Evolutionary conservation across 2,113 vertebrate genomes (phyloP).

Genomic region (Passerina amoena): DNA sequence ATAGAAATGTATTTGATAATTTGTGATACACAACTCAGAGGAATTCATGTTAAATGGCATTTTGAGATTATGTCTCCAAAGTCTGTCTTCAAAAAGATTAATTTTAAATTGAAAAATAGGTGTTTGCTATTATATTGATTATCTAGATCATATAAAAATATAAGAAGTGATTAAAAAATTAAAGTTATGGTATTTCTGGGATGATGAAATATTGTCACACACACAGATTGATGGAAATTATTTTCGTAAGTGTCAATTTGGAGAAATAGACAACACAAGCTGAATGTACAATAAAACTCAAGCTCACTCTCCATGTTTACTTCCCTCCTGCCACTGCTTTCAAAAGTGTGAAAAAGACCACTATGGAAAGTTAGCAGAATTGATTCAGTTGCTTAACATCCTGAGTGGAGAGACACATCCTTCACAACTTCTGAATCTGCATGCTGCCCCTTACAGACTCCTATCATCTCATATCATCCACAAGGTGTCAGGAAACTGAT

Average conservation of each 20-base stretch:
- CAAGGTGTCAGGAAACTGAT: not conserved
- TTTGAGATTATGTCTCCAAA: not conserved
- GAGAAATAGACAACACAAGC: not conserved
- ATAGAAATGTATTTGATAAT: not conserved
- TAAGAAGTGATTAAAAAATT: not conserved
- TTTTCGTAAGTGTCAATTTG: not conserved
- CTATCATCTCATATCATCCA: not conserved
- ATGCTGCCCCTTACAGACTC: not conserved
- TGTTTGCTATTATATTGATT: not conserved
- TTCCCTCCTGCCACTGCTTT: not conserved
- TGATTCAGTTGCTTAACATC: not conserved
- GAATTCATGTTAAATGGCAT: not conserved
- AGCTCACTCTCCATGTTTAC: rapidly evolving
- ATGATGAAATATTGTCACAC: not conserved
- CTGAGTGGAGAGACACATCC: not conserved
- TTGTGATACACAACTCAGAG: not conserved
- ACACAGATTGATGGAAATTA: not conserved
- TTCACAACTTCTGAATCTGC: not conserved
- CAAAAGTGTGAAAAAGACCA: not conserved
- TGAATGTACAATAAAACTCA: not conserved
- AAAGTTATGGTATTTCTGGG: rapidly evolving
- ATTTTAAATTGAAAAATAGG: not conserved
- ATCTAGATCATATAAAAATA: not conserved
- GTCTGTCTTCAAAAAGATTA: not conserved
- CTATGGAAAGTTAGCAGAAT: not conserved